Conservation (phyloP, 2,888 invertebrate genomes). For the Anorthoa munda region DNA sequence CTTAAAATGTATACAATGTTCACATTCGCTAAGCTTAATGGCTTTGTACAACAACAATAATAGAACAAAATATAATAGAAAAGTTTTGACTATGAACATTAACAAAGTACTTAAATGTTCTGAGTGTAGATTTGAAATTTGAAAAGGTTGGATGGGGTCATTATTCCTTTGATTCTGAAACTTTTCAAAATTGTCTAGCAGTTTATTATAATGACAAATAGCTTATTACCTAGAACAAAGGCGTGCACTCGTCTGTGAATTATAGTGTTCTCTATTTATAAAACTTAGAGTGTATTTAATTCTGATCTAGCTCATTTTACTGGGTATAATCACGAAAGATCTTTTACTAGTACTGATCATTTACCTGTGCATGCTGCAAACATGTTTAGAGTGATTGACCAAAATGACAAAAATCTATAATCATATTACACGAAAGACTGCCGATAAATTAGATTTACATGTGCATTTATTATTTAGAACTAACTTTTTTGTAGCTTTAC, state of each 20-base stretch:
- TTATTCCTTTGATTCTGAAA: slow-evolving; percentile 31
- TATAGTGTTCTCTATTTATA: not conserved
- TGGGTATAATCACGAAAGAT: too few relatives aligned
- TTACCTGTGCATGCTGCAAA: too few relatives aligned
- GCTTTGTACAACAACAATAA: slow-evolving; percentile 51
- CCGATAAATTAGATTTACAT: too few relatives aligned
- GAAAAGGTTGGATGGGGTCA: slow-evolving; percentile 37
- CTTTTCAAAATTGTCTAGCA: slow-evolving; percentile 28
- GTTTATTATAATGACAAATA: slow-evolving; percentile 21
- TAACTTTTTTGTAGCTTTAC: too few relatives aligned
- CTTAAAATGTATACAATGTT: slow-evolving; percentile 51
- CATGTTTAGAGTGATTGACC: not conserved
- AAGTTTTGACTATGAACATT: slow-evolving; percentile 60
- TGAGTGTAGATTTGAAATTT: slow-evolving; percentile 49
- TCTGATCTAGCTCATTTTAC: too few relatives aligned
- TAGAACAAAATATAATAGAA: slow-evolving; percentile 56
- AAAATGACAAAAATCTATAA: not conserved
- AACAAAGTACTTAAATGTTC: slow-evolving; percentile 57
- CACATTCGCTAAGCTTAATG: slow-evolving; percentile 52
- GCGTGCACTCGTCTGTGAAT: not conserved
- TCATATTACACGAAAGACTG: too few relatives aligned
- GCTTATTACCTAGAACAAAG: not conserved
- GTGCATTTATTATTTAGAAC: too few relatives aligned
- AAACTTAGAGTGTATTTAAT: too few relatives aligned
- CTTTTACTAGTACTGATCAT: too few relatives aligned